Base-by-base conservation (phyloP, 2,888 invertebrate species). In the Drosophila flavopinicola region DNA sequence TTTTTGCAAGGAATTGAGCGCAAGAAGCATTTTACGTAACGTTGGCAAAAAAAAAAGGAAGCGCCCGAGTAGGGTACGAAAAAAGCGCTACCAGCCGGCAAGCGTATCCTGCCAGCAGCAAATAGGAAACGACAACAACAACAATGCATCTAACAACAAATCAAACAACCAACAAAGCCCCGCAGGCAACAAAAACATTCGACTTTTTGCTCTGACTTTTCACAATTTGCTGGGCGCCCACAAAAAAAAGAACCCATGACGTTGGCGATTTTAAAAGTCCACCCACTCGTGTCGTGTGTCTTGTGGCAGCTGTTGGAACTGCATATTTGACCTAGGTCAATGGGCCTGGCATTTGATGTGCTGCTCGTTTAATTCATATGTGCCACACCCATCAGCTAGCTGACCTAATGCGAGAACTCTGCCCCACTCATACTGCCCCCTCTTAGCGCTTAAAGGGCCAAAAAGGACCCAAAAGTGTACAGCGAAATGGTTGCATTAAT, bases 21-120 rank as follows among this genome's bases (percentile, higher is more conserved):
- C 58, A 53, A 67, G 67, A 61, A 70, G 63, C 77, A 66, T 84
- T 75, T 84, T 67, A 66, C 78, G 70, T 75, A 75, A 80, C 58
- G 45, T 42, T 44, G 10, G 45, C 57, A 47, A 52, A 48, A 48
- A 15, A 10, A 3, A 11, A 9, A 15, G 51, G 48, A 60, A 51
- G 56, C 48, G 23, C 39, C 48, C 32, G 48, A 27, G 13, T 9
- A 32, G 30, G 33, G 32, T n/a, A n/a, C n/a, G n/a, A n/a, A n/a
- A 49, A 35, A 47, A 38, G 29, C 44, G 51, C 45, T 54, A 45
- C 38, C 75, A 75, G 39, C 45, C 56, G 75, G 38, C 53, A 56
- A 66, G 56, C 63, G 57, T 53, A 73, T 77, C 74, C 73, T 77
- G 68, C 63, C 67, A 59, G 61, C 61, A 63, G 74, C 68, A 67